Conservation (phyloP, 2,888 invertebrate species). For the Margaritifera margaritifera region DNA sequence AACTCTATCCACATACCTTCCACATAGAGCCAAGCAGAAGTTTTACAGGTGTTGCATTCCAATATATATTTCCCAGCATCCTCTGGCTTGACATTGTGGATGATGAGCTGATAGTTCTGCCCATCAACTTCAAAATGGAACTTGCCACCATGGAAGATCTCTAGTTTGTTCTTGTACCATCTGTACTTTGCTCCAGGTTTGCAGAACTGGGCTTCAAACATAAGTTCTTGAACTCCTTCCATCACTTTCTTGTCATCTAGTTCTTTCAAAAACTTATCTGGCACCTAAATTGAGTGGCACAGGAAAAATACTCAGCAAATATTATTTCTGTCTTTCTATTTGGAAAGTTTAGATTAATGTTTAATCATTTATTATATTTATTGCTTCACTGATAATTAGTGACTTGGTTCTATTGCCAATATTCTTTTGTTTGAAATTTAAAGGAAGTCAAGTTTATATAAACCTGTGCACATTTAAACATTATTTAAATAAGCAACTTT, state of each 20-base stretch:
- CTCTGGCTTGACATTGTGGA: constrained; percentile 92
- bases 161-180: constrained; percentile 80
- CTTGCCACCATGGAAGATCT: constrained; percentile 95
- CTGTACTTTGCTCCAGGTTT: constrained; percentile 84
- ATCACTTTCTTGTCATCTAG: constrained; percentile 94
- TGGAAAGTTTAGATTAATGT: not conserved
- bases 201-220: constrained; percentile 94
- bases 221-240: constrained; percentile 97
- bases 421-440: too few species aligned
- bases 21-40: constrained; percentile 93
- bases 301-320: constrained; percentile 8
- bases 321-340: not conserved
- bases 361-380: not conserved
- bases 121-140: constrained; percentile 94
- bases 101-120: constrained; percentile 91
- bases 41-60: constrained; percentile 84
- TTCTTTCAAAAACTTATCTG: constrained; percentile 86
- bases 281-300: constrained; percentile 44
- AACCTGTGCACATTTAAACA: too few species aligned
- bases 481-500: too few species aligned
- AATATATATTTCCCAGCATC: constrained; percentile 97
- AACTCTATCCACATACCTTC: constrained; percentile 78
- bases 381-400: too few species aligned
- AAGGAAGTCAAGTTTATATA: too few species aligned
- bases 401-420: too few species aligned